These are phyloP conservation scores for Mergus octosetaceus DNA, from an alignment of 2,797 vertebrate genomes.

Conservation along the genomic window DNA sequence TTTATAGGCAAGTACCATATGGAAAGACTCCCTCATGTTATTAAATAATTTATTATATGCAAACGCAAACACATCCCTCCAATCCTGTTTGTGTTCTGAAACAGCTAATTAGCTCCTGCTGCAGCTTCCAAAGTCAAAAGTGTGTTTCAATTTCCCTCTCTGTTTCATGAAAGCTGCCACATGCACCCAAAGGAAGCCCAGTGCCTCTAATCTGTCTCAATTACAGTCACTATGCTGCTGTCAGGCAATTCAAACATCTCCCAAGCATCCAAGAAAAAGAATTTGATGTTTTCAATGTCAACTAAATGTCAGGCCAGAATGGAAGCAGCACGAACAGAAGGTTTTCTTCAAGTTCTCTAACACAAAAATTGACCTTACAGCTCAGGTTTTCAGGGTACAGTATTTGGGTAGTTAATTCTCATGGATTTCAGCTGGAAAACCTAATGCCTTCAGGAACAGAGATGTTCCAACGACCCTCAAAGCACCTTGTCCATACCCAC, in stretches of 20 bases:
- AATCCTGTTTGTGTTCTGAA: constrained; percentile 38
- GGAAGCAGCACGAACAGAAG: neutral
- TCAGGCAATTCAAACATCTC: constrained; percentile 40
- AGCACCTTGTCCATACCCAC: neutral
- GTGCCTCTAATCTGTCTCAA: constrained; percentile 54
- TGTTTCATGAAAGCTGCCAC: constrained; percentile 25
- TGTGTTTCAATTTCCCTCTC: neutral
- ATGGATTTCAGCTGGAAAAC: neutral
- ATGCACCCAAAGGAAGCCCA: constrained; percentile 36
- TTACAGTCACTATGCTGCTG: constrained; percentile 36
- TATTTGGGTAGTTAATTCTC: neutral
- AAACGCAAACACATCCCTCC: constrained; percentile 20
- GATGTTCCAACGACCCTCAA: neutral
- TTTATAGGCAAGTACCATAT: constrained; percentile 28
- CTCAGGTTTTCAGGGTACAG: neutral
- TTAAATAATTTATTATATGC: constrained; percentile 11
- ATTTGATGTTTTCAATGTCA: constrained; percentile 40
- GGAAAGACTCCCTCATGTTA: constrained; percentile 12
- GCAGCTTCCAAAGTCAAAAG: constrained; percentile 29
- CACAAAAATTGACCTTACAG: neutral
- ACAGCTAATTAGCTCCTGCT: constrained; percentile 60
- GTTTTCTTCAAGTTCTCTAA: neutral
- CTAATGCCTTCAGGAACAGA: neutral
- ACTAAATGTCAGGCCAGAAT: constrained; percentile 17
- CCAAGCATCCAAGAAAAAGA: constrained; percentile 16